phyloP scores from a whole-genome alignment of 2,888 invertebrate species.

The Dusona sp. region DNA sequence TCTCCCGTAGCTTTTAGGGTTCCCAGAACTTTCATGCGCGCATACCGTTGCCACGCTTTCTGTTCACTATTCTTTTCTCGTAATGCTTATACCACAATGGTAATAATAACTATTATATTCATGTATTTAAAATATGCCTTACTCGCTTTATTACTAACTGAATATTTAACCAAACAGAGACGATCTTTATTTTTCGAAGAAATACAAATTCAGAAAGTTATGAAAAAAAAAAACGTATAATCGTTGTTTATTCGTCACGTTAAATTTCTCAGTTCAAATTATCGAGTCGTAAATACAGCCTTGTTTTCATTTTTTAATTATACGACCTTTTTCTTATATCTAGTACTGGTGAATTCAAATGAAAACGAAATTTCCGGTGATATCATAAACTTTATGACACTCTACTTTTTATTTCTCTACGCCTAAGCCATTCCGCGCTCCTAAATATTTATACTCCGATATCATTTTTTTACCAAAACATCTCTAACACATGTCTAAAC shows the following conservation, averaged over 20 bases:
- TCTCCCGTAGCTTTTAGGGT: slow-evolving; percentile 64
- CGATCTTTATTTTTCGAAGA: not conserved
- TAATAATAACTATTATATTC: not conserved
- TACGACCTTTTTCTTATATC: not conserved
- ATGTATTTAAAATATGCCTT: not conserved
- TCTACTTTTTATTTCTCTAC: no score
- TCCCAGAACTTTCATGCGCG: slow-evolving; percentile 64
- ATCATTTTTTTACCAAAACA: no score
- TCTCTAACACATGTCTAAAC: no score
- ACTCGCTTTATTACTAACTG: not conserved
- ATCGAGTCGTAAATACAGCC: not conserved
- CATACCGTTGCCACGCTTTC: slow-evolving; percentile 35
- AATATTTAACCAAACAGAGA: not conserved
- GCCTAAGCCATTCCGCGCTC: no score
- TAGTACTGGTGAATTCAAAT: no score
- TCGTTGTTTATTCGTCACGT: not conserved
- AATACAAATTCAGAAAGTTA: not conserved
- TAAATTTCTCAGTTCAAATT: not conserved
- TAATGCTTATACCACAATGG: slow-evolving; percentile 10
- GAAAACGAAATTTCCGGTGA: no score
- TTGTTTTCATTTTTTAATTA: not conserved
- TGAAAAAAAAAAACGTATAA: not conserved
- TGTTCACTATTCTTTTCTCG: slow-evolving; percentile 20
- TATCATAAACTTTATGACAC: no score
- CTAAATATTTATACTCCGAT: no score